Base-by-base conservation (phyloP, 2,888 invertebrate species). In the Dryomyza anilis region DNA sequence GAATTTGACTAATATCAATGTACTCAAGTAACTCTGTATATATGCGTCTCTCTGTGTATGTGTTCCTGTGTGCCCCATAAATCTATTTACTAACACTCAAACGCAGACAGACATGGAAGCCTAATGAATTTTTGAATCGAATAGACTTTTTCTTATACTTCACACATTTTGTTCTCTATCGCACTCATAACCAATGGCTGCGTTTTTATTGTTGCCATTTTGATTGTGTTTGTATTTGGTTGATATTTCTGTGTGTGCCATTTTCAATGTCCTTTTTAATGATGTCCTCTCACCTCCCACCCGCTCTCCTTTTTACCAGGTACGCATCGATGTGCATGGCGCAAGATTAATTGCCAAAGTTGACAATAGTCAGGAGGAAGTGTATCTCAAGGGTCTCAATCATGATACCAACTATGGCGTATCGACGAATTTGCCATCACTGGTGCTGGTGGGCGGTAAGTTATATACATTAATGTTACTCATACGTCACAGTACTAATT, bases 321-420 rank as follows among this genome's bases (percentile, higher is more conserved):
- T 92, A 46, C 88, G 92, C 66, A 94, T 95, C 69, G 94, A 95
- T 81, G 94, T 95, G 2, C 92, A 93, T 74, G 91, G 92, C 27
- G 93, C 93, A 23, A 87, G 92, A 77, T 86, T 95, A 67, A 91
- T 92, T 76, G 94, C 95, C 56, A 89, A 89, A 78, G 94, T 95
- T n/a, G 94, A 95, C 79, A 91, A 91, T 71, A 86, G 89, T 67
- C 90, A 90, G 74, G 91, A 90, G 79, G 93, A 94, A 84, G 92
- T 92, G 1, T 91, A 90, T 78, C 85, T 95, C 65, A 90, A 92
- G 85, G 94, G 95, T 61, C 85, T 95, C 67, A 90, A 92, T 81
- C 90, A 91, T 73, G 91, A 92, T 76, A 91, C 91, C 67, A 93
- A 93, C 84, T 95, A 95, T 79, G 94, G 94, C 6, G 93, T 94